These are phyloP conservation scores for Onthophagus sagittarius DNA, from an alignment of 2,888 invertebrate species.

Conservation along the genomic window DNA sequence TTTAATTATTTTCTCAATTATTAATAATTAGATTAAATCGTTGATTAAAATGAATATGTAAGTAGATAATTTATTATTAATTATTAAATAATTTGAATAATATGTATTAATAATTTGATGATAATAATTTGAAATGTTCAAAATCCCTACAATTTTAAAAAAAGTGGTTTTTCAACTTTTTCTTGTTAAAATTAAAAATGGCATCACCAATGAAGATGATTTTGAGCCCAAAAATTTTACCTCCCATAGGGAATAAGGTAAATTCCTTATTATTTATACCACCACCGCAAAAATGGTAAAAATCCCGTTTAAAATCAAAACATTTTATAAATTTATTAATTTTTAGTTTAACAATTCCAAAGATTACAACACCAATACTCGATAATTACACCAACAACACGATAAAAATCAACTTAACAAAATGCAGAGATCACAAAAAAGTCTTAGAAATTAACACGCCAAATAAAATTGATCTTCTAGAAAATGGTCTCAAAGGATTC, in stretches of 20 bases:
- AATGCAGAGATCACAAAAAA: constrained; percentile 10
- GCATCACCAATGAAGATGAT: constrained; percentile 23
- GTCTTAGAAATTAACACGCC: constrained; percentile 34
- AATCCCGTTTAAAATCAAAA: not conserved
- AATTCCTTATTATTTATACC: not conserved
- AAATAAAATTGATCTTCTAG: constrained; percentile 35
- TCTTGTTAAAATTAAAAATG: constrained; percentile 19
- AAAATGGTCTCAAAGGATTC: constrained; percentile 34
- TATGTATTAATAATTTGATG: too few relatives aligned
- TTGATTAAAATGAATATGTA: too few relatives aligned
- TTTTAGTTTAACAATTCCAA: not conserved
- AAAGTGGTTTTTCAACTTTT: not conserved
- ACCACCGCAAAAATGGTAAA: not conserved
- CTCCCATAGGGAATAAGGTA: constrained; percentile 15
- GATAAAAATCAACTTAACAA: constrained; percentile 23
- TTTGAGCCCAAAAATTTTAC: constrained; percentile 23
- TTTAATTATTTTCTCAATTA: too few relatives aligned
- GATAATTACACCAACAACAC: constrained; percentile 7
- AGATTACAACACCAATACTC: not conserved
- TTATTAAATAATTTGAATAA: too few relatives aligned
- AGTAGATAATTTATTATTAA: too few relatives aligned
- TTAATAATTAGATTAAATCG: too few relatives aligned
- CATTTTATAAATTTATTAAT: not conserved
- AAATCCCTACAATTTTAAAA: not conserved
- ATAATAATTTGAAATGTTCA: too few relatives aligned